A percentile compares a stretch with the other conserved stretches of the same genome.
Conservation (phyloP, 2,797 vertebrate species). For the Botia almorhae region DNA sequence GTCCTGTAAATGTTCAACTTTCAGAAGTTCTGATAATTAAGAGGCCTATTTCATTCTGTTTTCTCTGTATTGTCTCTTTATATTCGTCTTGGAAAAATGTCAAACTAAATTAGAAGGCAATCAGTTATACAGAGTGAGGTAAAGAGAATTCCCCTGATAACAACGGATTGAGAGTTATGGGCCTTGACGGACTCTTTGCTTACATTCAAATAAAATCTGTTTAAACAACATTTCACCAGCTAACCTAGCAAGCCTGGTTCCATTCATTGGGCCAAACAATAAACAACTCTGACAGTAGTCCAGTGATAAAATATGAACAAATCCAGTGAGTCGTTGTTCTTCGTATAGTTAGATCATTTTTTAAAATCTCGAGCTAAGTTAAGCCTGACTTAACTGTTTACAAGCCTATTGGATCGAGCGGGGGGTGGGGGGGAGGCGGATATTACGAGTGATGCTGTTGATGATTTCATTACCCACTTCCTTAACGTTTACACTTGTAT, state of each 20-base stretch:
- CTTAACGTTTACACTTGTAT: constrained; percentile 15
- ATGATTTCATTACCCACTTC: constrained; percentile 21
- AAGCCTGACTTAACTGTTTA: constrained; percentile 50
- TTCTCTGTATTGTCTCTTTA: constrained; percentile 19
- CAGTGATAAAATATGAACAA: constrained; percentile 65
- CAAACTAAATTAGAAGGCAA: constrained; percentile 71
- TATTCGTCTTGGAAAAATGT: constrained; percentile 61
- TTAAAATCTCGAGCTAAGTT: constrained; percentile 44
- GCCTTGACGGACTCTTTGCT: constrained; percentile 76
- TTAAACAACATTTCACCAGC: constrained; percentile 79
- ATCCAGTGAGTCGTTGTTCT: constrained; percentile 58
- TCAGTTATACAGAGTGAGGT: constrained; percentile 67
- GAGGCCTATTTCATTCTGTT: background rate
- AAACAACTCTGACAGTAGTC: constrained; percentile 75
- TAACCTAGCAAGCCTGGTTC: constrained; percentile 76
- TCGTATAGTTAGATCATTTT: constrained; percentile 43
- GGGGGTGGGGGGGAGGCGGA: constrained; percentile 75
- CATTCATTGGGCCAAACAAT: constrained; percentile 70
- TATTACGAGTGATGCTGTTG: constrained; percentile 67
- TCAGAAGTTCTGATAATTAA: background rate
- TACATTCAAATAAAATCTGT: constrained; percentile 77
- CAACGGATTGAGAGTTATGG: constrained; percentile 75
- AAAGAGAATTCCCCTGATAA: constrained; percentile 72
- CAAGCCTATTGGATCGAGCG: constrained; percentile 68
- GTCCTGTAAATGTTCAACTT: background rate